Evolutionary conservation across 2,113 vertebrate genomes (phyloP), one percentile per base, ranked within the genome.

Genomic region (Ondatra zibethicus): DNA sequence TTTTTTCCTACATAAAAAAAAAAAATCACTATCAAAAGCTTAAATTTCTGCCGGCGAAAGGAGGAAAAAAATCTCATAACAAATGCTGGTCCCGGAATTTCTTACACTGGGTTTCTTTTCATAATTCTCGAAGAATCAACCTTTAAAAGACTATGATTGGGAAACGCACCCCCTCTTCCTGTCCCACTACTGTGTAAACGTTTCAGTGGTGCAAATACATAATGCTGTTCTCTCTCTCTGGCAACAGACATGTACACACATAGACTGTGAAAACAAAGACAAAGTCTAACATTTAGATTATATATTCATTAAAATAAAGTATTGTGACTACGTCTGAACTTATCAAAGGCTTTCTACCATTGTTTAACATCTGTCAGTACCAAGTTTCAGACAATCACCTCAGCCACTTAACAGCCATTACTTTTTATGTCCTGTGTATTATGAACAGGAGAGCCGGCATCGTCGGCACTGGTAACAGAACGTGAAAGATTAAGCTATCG

Each of bases 1-100:
- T 97, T 98, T 98, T 39, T 97, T 84, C 50, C 80, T 96, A 23
- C 65, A 94, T 98, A 55, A 97, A 93, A 94, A 97, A 95, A 97
- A 86, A 93, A 98, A 95, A 23, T 94, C 95, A 75, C 21, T 63
- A 95, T 89, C 70, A 87, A 76, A 97, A 36, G 39, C 92, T 92
- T 97, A 80, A 87, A 95, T 93, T 77, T 94, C n/a, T 96, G 1
- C 96, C 72, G 52, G 50, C 66, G 68, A 87, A 85, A 84, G 94
- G 92, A n/a, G 82, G 96, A 97, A 97, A 0, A 84, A 65, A 93
- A 94, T 92, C 63, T 66, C 77, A 66, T 93, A 81, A 92, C 89
- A 87, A 61, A 66, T 7, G 29, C 63, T 82, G 92, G 52, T 63
- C 47, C 39, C 50, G 45, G 77, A 91, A 85, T 88, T 92, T 75